Evolutionary conservation across 2,113 vertebrate genomes (phyloP).

Genomic region (Cyprinodon tularosa): DNA sequence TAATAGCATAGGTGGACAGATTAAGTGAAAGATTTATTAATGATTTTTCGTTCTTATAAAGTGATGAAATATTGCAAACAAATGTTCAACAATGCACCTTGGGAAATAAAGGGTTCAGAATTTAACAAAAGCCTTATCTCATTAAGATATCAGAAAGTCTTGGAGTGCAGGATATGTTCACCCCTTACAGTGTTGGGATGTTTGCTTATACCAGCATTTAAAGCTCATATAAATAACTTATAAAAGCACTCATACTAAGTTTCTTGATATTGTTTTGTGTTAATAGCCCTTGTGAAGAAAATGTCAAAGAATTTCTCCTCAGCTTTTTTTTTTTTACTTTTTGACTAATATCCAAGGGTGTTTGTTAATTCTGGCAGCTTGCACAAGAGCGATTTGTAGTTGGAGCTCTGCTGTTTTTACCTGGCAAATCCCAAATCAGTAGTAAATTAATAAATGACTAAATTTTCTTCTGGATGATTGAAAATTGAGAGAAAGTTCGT

Average conservation of each 20-base stretch:
- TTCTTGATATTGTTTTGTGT: too few species aligned
- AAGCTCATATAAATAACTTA: conserved; percentile 29
- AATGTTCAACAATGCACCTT: conserved; percentile 53
- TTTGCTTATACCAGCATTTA: conserved; percentile 26
- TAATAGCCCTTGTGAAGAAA: not conserved
- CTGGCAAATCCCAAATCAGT: too few species aligned
- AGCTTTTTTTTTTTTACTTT: too few species aligned
- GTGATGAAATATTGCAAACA: conserved; percentile 53
- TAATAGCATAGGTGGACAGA: conserved; percentile 45
- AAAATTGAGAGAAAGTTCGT: too few species aligned
- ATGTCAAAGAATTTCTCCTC: too few species aligned
- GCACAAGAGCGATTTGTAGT: too few species aligned
- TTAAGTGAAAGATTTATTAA: conserved; percentile 48
- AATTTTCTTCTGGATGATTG: too few species aligned
- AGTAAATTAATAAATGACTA: too few species aligned
- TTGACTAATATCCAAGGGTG: too few species aligned
- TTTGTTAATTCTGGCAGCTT: too few species aligned
- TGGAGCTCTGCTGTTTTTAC: too few species aligned
- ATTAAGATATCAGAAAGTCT: conserved; percentile 65
- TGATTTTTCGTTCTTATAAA: conserved; percentile 64
- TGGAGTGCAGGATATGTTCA: conserved; percentile 29
- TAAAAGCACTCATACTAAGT: too few species aligned
- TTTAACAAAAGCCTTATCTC: conserved; percentile 69
- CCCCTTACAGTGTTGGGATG: conserved; percentile 52
- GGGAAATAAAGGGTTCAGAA: conserved; percentile 70